phyloP scores from a whole-genome alignment of 2,888 invertebrate species.

The Hirudinaria manillensis region DNA sequence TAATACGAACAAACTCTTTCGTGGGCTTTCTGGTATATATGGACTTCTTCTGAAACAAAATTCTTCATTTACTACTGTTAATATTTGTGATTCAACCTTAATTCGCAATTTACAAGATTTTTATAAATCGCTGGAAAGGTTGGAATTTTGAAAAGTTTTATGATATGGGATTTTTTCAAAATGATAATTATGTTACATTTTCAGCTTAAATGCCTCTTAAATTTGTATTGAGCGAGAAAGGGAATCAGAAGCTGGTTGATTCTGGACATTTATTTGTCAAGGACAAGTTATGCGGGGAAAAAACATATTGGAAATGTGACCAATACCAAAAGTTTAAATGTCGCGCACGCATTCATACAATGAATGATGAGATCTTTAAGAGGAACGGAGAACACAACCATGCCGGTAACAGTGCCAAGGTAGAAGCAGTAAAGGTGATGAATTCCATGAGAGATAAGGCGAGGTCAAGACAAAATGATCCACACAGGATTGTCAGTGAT shows the following conservation, averaged over 20 bases:
- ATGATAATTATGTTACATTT: too few relatives aligned
- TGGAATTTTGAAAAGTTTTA: too few relatives aligned
- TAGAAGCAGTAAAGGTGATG: not conserved
- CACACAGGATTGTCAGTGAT: not conserved
- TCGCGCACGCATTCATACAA: conserved; percentile 7
- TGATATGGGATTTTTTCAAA: too few relatives aligned
- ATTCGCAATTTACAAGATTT: too few relatives aligned
- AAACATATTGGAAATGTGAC: conserved; percentile 9
- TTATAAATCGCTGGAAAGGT: too few relatives aligned
- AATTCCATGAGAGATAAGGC: not conserved
- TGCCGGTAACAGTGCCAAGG: conserved; percentile 9
- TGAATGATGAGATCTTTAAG: conserved; percentile 13
- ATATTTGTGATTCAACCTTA: too few relatives aligned
- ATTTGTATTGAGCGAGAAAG: conserved; percentile 8
- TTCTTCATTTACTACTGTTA: too few relatives aligned
- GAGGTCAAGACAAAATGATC: not conserved
- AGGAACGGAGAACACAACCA: conserved; percentile 11
- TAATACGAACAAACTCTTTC: too few relatives aligned
- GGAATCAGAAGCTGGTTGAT: not conserved
- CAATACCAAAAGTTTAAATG: not conserved
- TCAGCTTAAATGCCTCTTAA: not conserved
- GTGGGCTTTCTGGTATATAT: too few relatives aligned
- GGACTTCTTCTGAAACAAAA: too few relatives aligned
- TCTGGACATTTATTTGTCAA: conserved; percentile 9
- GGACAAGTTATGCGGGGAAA: not conserved